phyloP scores from a whole-genome alignment of 2,113 vertebrate genomes.

The Scomber japonicus region DNA sequence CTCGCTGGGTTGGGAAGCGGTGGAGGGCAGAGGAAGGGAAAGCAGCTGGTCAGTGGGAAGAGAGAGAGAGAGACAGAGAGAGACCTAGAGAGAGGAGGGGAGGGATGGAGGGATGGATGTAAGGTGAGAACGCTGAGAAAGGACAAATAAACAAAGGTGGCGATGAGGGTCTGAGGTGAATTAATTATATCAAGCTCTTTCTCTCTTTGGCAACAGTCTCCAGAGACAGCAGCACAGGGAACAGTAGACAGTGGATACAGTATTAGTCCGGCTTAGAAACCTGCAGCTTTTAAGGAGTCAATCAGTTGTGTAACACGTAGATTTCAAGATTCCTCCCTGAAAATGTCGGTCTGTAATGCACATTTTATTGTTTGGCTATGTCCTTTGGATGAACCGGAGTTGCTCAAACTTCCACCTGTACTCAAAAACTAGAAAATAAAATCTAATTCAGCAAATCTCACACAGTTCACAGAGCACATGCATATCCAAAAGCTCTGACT shows the following conservation, averaged over 20 bases:
- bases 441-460: too few species aligned
- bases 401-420: too few species aligned
- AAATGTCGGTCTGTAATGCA: not conserved
- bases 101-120: slow-evolving; percentile 68
- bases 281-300: not conserved
- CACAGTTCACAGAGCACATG: too few species aligned
- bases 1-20: slow-evolving; percentile 25
- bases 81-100: slow-evolving; percentile 4
- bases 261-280: slow-evolving; percentile 10
- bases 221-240: slow-evolving; percentile 40
- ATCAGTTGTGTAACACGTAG: not conserved
- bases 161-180: slow-evolving; percentile 77
- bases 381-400: too few species aligned
- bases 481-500: too few species aligned
- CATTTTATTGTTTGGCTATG: not conserved
- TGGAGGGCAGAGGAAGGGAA: slow-evolving; percentile 30
- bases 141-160: slow-evolving; percentile 83
- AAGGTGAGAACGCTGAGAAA: slow-evolving; percentile 85
- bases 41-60: slow-evolving; percentile 73
- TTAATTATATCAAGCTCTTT: slow-evolving; percentile 73
- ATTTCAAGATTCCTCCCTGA: not conserved
- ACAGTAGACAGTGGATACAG: slow-evolving; percentile 43
- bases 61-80: slow-evolving; percentile 2
- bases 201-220: slow-evolving; percentile 49
- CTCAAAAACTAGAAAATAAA: too few species aligned